Evolutionary conservation across 2,888 invertebrate genomes (phyloP).

Genomic region (Phragmatobia fuliginosa): DNA sequence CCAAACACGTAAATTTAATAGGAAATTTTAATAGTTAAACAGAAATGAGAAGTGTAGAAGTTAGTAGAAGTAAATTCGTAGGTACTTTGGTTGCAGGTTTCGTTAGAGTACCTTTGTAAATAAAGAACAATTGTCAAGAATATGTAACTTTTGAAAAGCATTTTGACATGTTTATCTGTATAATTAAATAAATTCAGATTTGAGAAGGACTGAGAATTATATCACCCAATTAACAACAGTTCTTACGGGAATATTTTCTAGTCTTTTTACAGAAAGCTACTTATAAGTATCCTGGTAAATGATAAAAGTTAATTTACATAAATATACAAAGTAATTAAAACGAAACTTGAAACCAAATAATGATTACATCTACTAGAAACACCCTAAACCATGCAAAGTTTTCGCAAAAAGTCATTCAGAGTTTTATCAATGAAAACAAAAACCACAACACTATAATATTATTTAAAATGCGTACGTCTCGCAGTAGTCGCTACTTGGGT

Average conservation of each 20-base stretch:
- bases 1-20: slow-evolving; percentile 25
- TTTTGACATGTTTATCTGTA: not conserved
- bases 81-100: not conserved
- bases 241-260: not conserved
- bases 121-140: not conserved
- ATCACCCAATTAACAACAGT: no score
- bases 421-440: not conserved
- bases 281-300: not conserved
- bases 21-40: slow-evolving; percentile 8
- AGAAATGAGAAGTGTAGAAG: not conserved
- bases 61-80: not conserved
- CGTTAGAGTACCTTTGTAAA: not conserved
- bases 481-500: not conserved
- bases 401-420: not conserved
- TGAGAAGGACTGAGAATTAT: no score
- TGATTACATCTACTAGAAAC: not conserved
- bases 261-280: not conserved
- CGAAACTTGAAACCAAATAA: not conserved
- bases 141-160: not conserved
- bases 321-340: not conserved
- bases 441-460: not conserved
- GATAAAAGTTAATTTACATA: not conserved
- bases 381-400: slow-evolving; percentile 6
- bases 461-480: not conserved
- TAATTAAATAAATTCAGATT: no score